These are phyloP conservation scores for Arctocebus calabarensis DNA, from an alignment of 2,797 vertebrate species.

Conservation along the genomic window DNA sequence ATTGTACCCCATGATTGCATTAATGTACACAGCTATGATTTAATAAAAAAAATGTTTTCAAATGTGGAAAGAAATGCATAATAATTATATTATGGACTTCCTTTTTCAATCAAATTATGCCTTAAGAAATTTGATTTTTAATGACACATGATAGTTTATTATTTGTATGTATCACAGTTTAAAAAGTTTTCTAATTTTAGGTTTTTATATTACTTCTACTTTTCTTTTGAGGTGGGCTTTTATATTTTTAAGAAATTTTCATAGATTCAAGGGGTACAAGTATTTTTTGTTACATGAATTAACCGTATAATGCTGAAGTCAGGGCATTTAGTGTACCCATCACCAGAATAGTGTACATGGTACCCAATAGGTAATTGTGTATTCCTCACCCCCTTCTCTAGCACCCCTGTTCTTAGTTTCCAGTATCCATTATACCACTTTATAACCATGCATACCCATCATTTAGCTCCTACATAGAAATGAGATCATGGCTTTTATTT, in stretches of 20 bases:
- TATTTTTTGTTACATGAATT: background rate
- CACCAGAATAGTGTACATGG: background rate
- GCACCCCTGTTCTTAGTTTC: background rate
- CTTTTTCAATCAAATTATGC: slow-evolving; percentile 40
- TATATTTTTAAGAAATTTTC: background rate
- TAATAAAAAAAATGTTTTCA: no score
- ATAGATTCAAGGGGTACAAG: background rate
- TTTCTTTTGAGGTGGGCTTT: background rate
- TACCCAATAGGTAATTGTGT: background rate
- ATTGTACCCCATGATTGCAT: no score
- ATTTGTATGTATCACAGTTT: background rate
- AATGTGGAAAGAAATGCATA: no score
- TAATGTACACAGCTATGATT: no score
- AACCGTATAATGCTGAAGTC: background rate
- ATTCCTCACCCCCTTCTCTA: background rate
- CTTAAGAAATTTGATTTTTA: slow-evolving; percentile 28
- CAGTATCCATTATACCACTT: background rate
- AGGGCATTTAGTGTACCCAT: background rate
- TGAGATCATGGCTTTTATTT: background rate
- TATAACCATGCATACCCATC: background rate
- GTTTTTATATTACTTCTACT: background rate
- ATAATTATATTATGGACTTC: background rate
- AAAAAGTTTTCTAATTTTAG: background rate
- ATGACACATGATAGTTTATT: background rate
- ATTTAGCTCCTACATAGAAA: background rate